These are phyloP conservation scores for Melospiza melodia DNA, from an alignment of 2,113 vertebrate species.

Conservation along the genomic window DNA sequence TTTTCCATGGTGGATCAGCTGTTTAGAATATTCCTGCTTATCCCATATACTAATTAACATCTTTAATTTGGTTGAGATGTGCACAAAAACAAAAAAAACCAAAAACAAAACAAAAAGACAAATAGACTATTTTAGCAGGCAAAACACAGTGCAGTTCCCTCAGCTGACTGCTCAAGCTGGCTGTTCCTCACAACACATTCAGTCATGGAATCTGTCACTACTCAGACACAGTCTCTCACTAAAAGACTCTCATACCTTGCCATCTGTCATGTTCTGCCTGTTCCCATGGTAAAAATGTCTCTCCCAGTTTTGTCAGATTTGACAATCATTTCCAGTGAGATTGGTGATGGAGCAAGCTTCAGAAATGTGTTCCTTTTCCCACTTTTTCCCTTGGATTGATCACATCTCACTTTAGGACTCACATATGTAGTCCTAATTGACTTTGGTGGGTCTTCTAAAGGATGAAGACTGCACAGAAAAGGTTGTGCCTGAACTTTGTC, in stretches of 20 bases:
- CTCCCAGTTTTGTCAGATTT: background rate
- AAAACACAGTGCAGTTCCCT: background rate
- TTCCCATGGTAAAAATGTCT: background rate
- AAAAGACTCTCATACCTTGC: background rate
- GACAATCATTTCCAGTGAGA: background rate
- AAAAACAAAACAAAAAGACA: background rate
- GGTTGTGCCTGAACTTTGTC: background rate
- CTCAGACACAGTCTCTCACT: slow-evolving; percentile 40
- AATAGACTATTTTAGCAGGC: background rate
- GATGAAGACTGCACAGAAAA: background rate
- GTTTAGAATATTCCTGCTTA: background rate
- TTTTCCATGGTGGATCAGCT: background rate
- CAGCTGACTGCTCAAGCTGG: background rate
- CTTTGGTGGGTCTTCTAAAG: background rate
- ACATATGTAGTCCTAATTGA: background rate
- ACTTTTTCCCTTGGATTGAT: background rate
- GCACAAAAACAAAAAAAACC: background rate
- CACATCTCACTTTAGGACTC: background rate
- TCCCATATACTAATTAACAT: background rate
- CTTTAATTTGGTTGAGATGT: background rate
- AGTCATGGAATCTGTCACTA: background rate
- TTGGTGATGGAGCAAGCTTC: background rate
- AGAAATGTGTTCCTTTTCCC: background rate
- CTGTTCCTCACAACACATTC: background rate
- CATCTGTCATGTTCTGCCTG: slow-evolving; percentile 27